phyloP scores from a whole-genome alignment of 2,888 invertebrate species.

The Cacoxenus indagator region DNA sequence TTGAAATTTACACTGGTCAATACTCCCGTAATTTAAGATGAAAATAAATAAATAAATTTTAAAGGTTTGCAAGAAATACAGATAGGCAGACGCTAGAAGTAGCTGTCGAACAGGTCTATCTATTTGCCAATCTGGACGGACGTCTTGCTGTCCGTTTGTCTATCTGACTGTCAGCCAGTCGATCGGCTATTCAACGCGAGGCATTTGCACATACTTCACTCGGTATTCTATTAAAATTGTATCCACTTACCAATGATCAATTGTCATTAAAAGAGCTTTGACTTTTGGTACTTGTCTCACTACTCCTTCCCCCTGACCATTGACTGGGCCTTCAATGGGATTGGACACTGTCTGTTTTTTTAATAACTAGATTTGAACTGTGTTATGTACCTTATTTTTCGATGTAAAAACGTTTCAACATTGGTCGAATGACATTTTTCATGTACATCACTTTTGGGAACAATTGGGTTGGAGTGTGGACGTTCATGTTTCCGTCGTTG shows the following conservation, averaged over 20 bases:
- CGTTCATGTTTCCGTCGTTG: too few relatives aligned
- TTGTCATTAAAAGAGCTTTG: constrained; percentile 69
- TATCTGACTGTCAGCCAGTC: not conserved
- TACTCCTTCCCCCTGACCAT: constrained; percentile 31
- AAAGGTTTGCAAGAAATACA: constrained; percentile 45
- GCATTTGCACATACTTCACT: constrained; percentile 42
- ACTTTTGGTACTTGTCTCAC: constrained; percentile 50
- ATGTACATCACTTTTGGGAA: too few relatives aligned
- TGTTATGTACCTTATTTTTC: too few relatives aligned
- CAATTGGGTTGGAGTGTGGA: too few relatives aligned
- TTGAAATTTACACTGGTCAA: constrained; percentile 65
- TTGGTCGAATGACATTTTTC: too few relatives aligned
- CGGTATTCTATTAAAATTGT: constrained; percentile 64
- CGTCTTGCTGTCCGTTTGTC: not conserved
- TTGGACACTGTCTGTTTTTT: constrained; percentile 27
- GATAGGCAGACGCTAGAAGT: constrained; percentile 32
- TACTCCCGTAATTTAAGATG: constrained; percentile 65
- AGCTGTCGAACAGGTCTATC: constrained; percentile 62
- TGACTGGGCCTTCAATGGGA: constrained; percentile 2
- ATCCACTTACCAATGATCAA: constrained; percentile 68
- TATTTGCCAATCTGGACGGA: constrained; percentile 43
- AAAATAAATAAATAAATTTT: constrained; percentile 61
- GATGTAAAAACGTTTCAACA: too few relatives aligned
- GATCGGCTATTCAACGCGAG: not conserved
- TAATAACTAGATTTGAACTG: too few relatives aligned